Percentiles rank a stretch among this genome's conserved stretches.
These are phyloP conservation scores for Elysia chlorotica DNA, from an alignment of 1,140 invertebrate species.

Conservation along the genomic window DNA sequence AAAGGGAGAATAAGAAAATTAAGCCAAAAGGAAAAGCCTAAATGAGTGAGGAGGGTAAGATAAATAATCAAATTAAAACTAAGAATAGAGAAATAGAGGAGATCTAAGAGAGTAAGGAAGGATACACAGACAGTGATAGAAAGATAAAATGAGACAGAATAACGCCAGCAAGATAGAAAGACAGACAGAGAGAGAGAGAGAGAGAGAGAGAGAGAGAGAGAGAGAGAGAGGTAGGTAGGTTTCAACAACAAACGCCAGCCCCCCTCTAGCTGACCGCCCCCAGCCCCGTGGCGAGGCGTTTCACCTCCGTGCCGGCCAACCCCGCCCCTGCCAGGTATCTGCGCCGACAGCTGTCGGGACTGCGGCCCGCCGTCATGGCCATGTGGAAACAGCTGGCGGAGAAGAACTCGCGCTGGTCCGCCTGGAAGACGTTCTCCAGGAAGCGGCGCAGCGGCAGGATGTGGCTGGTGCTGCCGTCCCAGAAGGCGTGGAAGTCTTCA, in stretches of 20 bases:
- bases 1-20: too few species aligned
- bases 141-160: too few species aligned
- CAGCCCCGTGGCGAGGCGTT: too few species aligned
- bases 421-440: slow-evolving; percentile 49
- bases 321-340: slow-evolving; percentile 47
- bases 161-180: background rate
- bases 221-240: background rate
- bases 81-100: too few species aligned
- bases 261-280: too few species aligned
- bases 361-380: slow-evolving; percentile 44
- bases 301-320: slow-evolving; percentile 27
- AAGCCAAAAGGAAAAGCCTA: too few species aligned
- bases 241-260: background rate
- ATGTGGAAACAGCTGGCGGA: slow-evolving; percentile 56
- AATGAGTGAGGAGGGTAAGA: too few species aligned
- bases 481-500: slow-evolving; percentile 64
- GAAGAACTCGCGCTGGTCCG: slow-evolving; percentile 58
- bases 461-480: slow-evolving; percentile 60
- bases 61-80: too few species aligned
- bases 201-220: background rate
- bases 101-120: too few species aligned
- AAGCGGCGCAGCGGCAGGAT: slow-evolving; percentile 61
- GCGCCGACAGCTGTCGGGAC: slow-evolving; percentile 48
- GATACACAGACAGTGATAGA: too few species aligned
- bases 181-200: background rate